A percentile compares a stretch with the other conserved stretches of the same genome.
These are phyloP conservation scores for Sphyrna mokarran DNA, from an alignment of 2,113 vertebrate species.

Conservation along the genomic window DNA sequence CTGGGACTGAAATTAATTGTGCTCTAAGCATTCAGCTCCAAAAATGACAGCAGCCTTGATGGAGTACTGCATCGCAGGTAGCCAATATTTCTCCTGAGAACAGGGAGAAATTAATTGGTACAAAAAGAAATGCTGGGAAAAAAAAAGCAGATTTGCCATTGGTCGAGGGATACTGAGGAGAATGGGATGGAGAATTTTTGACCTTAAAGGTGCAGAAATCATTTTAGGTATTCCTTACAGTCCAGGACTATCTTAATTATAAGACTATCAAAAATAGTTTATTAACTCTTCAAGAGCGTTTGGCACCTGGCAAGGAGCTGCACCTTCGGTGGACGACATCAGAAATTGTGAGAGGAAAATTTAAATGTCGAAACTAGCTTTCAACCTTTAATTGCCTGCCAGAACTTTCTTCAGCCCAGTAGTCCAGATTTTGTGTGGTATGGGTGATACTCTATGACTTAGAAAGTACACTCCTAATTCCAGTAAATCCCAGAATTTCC, in stretches of 20 bases:
- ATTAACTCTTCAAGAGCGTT: neutral
- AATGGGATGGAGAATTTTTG: slow-evolving; percentile 21
- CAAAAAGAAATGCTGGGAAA: neutral
- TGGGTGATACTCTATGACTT: neutral
- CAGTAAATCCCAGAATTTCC: neutral
- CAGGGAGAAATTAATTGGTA: slow-evolving; percentile 31
- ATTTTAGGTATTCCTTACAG: slow-evolving; percentile 14
- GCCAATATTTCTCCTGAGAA: slow-evolving; percentile 31
- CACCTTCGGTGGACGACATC: neutral
- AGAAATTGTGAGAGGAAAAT: neutral
- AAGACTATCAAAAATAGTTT: slow-evolving; percentile 3
- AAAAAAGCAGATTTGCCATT: neutral
- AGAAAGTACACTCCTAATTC: neutral
- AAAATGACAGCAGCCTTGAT: slow-evolving; percentile 30
- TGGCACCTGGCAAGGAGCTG: neutral
- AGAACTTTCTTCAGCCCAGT: neutral
- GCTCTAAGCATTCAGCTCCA: slow-evolving; percentile 35
- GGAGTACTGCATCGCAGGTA: slow-evolving; percentile 24
- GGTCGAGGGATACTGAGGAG: neutral
- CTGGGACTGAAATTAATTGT: slow-evolving; percentile 37
- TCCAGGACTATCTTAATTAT: slow-evolving; percentile 15
- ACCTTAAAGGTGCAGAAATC: slow-evolving; percentile 30
- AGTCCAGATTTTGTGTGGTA: neutral
- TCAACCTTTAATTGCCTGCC: neutral
- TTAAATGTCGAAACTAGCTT: neutral